Evolutionary conservation across 1,140 invertebrate genomes (phyloP), one percentile per base, ranked within the genome.

Genomic region (Drosophila trapezifrons): DNA sequence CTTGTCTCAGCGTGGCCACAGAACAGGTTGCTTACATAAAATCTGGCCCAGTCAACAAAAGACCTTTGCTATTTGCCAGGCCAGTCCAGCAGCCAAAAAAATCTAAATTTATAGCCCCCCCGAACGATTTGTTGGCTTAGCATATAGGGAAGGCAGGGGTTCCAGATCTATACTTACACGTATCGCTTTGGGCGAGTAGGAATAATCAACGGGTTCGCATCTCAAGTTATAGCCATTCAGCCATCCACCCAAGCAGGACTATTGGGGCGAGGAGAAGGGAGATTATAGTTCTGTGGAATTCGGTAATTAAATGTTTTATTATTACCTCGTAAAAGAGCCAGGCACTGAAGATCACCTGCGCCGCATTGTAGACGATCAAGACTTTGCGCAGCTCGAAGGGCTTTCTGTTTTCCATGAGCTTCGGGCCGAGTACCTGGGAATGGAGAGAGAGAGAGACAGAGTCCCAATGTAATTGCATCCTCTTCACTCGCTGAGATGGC

Each of bases 121-220:
- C 49, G 18, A 65, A 47, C 49, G 51, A 47, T 58, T 25, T 63
- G n/a, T 51, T 40, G 22, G 22, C 62, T 38, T 52, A 43, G 38
- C 18, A 42, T 55, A 63, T 66, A 29, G 22, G 20, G 54, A 35
- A 20, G 51, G 22, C 2, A n/a, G 13, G 12, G 32, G 6, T 46
- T 25, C 25, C 27, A 42, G 15, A 38, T 54, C 51, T 62, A 83
- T 71, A 95, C 95, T 96, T 95, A 98, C 97, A 93, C 96, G 94
- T 90, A 96, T 90, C 58, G 97, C 96, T 90, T 95, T 92, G 40
- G 96, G 95, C 84, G 94, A 94, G 78, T 94, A 92, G 32, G 96
- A 96, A 92, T 97, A 97, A 93, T 97, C 96, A 69, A 98, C 96
- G n/a, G 97, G 96, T 93, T 99, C 96, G 93, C 97, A 99, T 83